Percentiles rank a stretch among this genome's conserved stretches.
phyloP scores from a whole-genome alignment of 2,888 invertebrate genomes.

The Scaptomyza reducta region DNA sequence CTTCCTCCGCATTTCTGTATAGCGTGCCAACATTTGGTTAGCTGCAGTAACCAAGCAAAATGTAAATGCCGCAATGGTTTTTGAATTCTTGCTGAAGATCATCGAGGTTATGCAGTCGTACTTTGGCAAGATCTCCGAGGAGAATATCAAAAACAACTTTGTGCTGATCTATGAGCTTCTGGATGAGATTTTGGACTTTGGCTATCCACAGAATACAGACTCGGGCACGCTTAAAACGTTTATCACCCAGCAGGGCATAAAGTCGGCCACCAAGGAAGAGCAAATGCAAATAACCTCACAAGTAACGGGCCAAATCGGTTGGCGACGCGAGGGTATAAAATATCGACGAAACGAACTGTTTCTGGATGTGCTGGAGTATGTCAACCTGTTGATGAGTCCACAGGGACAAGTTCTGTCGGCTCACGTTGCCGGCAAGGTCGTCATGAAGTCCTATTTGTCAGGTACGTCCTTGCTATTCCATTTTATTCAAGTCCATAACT shows the following conservation, averaged over 20 bases:
- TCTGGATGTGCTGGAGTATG: conserved; percentile 99
- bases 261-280: conserved; percentile 99
- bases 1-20: conserved; percentile 50
- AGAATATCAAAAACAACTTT: conserved; percentile 99
- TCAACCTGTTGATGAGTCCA: conserved; percentile 99
- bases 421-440: conserved; percentile 99
- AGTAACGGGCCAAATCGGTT: conserved; percentile 98
- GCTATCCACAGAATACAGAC: conserved; percentile 99
- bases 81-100: conserved; percentile 98
- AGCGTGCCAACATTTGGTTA: conserved; percentile 99
- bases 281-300: conserved; percentile 99
- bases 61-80: conserved; percentile 99
- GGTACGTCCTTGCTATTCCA: conserved; percentile 65
- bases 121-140: conserved; percentile 99
- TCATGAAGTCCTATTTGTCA: conserved; percentile 99
- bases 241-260: conserved; percentile 99
- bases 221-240: conserved; percentile 99
- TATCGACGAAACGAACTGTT: conserved; percentile 99
- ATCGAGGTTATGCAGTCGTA: conserved; percentile 99
- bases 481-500: not conserved
- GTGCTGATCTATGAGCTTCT: conserved; percentile 99
- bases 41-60: conserved; percentile 99
- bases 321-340: conserved; percentile 99
- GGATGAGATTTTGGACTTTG: conserved; percentile 99
- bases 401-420: conserved; percentile 99